phyloP scores from a whole-genome alignment of 1,140 invertebrate genomes.

The Hyles euphorbiae region DNA sequence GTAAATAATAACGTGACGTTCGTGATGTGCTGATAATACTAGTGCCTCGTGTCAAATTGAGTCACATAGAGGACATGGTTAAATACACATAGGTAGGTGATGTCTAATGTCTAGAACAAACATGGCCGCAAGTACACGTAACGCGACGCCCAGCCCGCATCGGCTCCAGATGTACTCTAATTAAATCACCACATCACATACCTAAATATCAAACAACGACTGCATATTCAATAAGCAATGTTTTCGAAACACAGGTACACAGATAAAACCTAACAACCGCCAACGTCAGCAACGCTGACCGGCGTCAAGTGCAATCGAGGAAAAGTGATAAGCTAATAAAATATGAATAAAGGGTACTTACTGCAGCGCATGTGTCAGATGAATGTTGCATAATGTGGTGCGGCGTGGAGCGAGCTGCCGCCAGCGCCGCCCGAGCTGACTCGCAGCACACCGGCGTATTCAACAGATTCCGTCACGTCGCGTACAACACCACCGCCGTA shows the following conservation, averaged over 20 bases:
- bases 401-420: neutral
- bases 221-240: too few species aligned
- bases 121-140: constrained; percentile 37
- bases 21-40: constrained; percentile 21
- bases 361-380: constrained; percentile 1
- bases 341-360: neutral
- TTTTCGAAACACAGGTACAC: too few species aligned
- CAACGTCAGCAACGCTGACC: constrained; percentile 12
- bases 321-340: constrained; percentile 6
- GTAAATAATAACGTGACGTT: constrained; percentile 11
- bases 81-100: constrained; percentile 25
- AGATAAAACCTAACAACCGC: too few species aligned
- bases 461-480: constrained; percentile 27
- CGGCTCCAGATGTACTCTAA: too few species aligned
- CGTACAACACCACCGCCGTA: constrained; percentile 18
- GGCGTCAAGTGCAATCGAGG: constrained; percentile 9
- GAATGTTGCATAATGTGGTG: neutral
- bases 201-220: too few species aligned
- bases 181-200: too few species aligned
- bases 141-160: constrained; percentile 1
- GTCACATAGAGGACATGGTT: constrained; percentile 27
- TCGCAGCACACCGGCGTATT: constrained; percentile 11
- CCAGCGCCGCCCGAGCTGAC: constrained; percentile 3
- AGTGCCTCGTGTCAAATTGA: constrained; percentile 18
- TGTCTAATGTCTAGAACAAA: constrained; percentile 48